Percentiles rank a stretch among this genome's conserved stretches.
These are phyloP conservation scores for Scaptomyza tumidula DNA, from an alignment of 2,888 invertebrate genomes.

Conservation along the genomic window DNA sequence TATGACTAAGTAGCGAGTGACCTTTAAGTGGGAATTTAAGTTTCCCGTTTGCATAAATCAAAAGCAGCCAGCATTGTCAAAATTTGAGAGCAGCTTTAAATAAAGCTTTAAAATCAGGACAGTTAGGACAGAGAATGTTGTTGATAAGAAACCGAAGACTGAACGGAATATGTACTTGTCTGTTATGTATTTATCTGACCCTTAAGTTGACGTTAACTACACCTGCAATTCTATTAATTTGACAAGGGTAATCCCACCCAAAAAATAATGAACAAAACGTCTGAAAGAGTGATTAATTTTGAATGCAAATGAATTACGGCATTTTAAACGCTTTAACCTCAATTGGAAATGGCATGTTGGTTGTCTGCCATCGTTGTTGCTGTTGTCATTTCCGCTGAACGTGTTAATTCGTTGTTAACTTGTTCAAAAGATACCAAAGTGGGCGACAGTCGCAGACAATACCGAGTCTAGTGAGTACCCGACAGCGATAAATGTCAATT, in stretches of 20 bases:
- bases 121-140: background rate
- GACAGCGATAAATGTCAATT: conserved; percentile 77
- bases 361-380: conserved; percentile 19
- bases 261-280: conserved; percentile 1
- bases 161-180: background rate
- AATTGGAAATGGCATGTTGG: conserved; percentile 49
- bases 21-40: conserved; percentile 22
- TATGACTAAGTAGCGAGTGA: conserved; percentile 18
- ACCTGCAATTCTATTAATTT: conserved; percentile 52
- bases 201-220: no score
- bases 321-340: conserved; percentile 47
- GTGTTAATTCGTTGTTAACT: conserved; percentile 78
- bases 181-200: background rate
- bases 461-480: conserved; percentile 38
- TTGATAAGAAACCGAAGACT: background rate
- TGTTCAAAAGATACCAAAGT: conserved; percentile 50
- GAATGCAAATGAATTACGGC: conserved; percentile 55
- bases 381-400: conserved; percentile 40
- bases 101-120: no score
- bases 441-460: conserved; percentile 22
- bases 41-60: conserved; percentile 7
- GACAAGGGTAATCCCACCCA: conserved; percentile 56
- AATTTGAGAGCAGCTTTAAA: no score
- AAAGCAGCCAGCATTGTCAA: background rate
- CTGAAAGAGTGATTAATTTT: conserved; percentile 42